These are phyloP conservation scores for Abramis brama DNA, from an alignment of 2,113 vertebrate species.

Conservation along the genomic window DNA sequence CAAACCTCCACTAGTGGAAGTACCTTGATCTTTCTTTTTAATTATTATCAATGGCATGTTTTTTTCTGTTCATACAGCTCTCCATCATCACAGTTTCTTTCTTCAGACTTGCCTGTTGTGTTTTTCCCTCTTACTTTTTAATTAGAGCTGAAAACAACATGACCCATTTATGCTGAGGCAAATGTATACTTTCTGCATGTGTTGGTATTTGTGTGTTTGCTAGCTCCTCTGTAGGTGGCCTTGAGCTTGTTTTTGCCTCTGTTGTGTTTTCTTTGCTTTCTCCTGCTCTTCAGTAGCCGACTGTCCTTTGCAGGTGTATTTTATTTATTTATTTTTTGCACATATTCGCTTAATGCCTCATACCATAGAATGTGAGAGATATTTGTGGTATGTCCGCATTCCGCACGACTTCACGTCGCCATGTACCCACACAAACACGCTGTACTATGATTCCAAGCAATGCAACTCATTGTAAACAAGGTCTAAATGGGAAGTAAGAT, in stretches of 20 bases:
- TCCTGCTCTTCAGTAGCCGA: neutral
- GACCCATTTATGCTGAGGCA: conserved; percentile 78
- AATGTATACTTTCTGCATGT: conserved; percentile 59
- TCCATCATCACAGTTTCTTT: conserved; percentile 40
- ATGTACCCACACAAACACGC: neutral
- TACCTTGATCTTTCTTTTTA: conserved; percentile 50
- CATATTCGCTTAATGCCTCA: conserved; percentile 4
- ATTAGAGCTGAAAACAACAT: conserved; percentile 79
- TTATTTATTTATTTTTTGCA: neutral
- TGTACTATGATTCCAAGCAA: neutral
- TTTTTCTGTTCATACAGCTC: conserved; percentile 21
- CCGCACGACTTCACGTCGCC: neutral
- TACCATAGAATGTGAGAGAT: neutral
- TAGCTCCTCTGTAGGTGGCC: conserved; percentile 71
- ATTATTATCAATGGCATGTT: conserved; percentile 43
- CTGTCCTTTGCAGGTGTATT: neutral
- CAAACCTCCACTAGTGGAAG: conserved; percentile 42
- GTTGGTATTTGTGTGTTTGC: conserved; percentile 58
- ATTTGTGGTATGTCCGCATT: conserved; percentile 1
- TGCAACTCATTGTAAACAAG: too few species aligned
- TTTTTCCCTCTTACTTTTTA: conserved; percentile 67
- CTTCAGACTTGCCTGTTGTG: conserved; percentile 60
- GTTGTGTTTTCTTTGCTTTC: conserved; percentile 54
- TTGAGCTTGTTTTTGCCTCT: conserved; percentile 70
- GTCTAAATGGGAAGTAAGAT: neutral